A percentile compares a stretch with the other conserved stretches of the same genome.
phyloP scores from a whole-genome alignment of 2,113 vertebrate genomes.

The Anser brachyrhynchus region DNA sequence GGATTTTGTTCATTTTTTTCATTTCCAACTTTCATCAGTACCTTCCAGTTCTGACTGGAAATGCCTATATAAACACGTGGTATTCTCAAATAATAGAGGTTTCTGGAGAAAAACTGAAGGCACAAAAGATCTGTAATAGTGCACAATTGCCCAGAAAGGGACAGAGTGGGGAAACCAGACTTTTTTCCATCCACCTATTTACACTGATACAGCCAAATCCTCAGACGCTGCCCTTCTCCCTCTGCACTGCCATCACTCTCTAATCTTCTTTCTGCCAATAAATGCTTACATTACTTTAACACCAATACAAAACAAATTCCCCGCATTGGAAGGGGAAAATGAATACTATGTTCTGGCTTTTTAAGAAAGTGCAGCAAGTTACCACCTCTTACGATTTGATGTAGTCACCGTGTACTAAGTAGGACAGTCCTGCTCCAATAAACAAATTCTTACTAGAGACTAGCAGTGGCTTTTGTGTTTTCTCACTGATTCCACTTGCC shows the following conservation, averaged over 20 bases:
- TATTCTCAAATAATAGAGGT: not conserved
- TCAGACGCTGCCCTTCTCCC: not conserved
- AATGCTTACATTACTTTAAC: not conserved
- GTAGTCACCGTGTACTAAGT: fast-evolving
- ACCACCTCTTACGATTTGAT: fast-evolving
- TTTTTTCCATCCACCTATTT: not conserved
- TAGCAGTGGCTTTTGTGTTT: not conserved
- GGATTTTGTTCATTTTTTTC: not conserved
- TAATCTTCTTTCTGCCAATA: not conserved
- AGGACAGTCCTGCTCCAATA: not conserved
- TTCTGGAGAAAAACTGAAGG: not conserved
- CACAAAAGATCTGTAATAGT: not conserved
- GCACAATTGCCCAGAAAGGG: not conserved
- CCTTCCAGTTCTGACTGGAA: not conserved
- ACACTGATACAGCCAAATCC: not conserved
- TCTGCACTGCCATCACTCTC: not conserved
- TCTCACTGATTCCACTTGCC: not conserved
- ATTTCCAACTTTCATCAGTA: not conserved
- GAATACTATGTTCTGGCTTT: fast-evolving
- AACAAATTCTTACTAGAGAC: not conserved
- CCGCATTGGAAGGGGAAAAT: fast-evolving
- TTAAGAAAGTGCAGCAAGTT: not conserved
- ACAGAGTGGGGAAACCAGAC: not conserved
- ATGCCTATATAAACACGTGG: not conserved
- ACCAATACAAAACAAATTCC: not conserved